Conservation (phyloP, 2,797 vertebrate species). For the Tiaroga cobitis region DNA sequence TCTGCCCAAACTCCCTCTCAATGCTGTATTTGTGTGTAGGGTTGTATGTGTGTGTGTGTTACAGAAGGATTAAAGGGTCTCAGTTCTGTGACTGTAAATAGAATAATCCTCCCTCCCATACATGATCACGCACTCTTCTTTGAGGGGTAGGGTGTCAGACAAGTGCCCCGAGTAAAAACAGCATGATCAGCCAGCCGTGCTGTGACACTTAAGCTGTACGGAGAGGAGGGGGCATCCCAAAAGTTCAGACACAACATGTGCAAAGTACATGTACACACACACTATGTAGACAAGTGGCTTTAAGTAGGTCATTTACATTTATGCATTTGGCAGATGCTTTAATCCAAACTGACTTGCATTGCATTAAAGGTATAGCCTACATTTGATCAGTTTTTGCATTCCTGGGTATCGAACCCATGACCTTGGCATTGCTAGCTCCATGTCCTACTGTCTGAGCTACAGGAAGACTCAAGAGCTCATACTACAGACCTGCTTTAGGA, state of each 20-base stretch:
- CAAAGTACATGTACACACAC: not conserved
- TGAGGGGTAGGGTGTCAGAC: slow-evolving; percentile 47
- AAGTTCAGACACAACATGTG: slow-evolving; percentile 14
- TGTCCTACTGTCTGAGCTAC: not conserved
- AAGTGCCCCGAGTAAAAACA: slow-evolving; percentile 30
- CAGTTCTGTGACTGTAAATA: slow-evolving; percentile 76
- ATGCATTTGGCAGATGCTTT: not conserved
- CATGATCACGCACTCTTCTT: slow-evolving; percentile 54
- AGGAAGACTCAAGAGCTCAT: not conserved
- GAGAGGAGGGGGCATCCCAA: slow-evolving; percentile 9
- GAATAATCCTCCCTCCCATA: slow-evolving; percentile 66
- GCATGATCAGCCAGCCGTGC: slow-evolving; percentile 26
- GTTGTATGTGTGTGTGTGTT: slow-evolving; percentile 55
- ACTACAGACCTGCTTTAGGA: not conserved
- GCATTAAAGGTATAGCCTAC: not conserved
- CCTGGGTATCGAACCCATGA: not conserved
- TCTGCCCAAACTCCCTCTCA: slow-evolving; percentile 69
- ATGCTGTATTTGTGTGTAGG: slow-evolving; percentile 47
- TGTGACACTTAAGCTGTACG: slow-evolving; percentile 1
- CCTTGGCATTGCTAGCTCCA: not conserved
- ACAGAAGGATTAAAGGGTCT: slow-evolving; percentile 74
- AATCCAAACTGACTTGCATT: not conserved
- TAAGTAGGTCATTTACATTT: not conserved
- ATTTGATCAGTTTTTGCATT: not conserved
- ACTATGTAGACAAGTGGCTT: not conserved